Evolutionary conservation across 2,797 vertebrate species (phyloP).

Genomic region (Rousettus madagascariensis): DNA sequence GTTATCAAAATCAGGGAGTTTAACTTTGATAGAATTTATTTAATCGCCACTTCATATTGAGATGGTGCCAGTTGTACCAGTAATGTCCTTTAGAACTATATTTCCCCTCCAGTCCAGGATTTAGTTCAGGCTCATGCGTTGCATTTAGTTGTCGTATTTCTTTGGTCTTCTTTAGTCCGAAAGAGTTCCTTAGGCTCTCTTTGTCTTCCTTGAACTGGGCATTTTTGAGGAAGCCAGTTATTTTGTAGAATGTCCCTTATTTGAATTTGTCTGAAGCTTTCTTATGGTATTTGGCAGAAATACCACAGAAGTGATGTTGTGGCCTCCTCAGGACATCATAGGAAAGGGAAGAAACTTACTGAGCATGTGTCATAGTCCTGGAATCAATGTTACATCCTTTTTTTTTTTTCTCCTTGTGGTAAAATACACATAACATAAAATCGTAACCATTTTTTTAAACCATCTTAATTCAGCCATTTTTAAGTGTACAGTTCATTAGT

Average conservation of each 20-base stretch:
- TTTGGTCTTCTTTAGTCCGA: background rate
- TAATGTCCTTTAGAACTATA: background rate
- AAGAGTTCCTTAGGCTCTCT: background rate
- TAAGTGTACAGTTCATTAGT: background rate
- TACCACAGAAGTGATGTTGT: background rate
- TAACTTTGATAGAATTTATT: background rate
- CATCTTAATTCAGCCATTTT: background rate
- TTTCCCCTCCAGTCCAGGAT: background rate
- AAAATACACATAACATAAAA: background rate
- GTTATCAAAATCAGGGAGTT: slow-evolving; percentile 14
- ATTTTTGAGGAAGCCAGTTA: background rate
- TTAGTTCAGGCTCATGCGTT: background rate
- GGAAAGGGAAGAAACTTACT: background rate
- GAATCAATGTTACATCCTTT: background rate
- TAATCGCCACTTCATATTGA: background rate
- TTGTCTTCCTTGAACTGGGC: background rate
- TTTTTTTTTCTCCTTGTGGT: background rate
- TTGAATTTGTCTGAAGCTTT: slow-evolving; percentile 7
- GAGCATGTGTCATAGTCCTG: background rate
- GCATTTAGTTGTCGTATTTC: background rate
- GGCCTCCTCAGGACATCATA: background rate
- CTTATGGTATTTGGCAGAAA: background rate
- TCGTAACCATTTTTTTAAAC: background rate
- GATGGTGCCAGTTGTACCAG: background rate
- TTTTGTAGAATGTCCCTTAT: background rate